A percentile compares a stretch with the other conserved stretches of the same genome.
phyloP scores from a whole-genome alignment of 2,113 vertebrate species.

The Stegastes partitus region DNA sequence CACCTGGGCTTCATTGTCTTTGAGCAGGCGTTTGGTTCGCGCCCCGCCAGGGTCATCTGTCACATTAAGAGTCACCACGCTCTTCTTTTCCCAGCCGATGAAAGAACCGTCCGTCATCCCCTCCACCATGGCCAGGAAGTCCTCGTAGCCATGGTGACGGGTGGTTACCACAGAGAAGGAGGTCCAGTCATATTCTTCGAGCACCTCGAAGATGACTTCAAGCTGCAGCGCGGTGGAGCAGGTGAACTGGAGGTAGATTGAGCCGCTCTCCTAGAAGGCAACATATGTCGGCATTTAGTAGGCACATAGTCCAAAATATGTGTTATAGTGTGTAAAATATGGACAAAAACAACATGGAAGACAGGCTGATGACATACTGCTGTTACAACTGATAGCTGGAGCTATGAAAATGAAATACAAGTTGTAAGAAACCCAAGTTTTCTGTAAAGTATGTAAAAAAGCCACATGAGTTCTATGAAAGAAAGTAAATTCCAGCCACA shows the following conservation, averaged over 20 bases:
- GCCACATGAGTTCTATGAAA: too few species aligned
- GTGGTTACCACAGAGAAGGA: conserved; percentile 94
- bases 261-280: conserved; percentile 89
- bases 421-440: too few species aligned
- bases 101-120: conserved; percentile 93
- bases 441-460: too few species aligned
- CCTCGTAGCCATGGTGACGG: conserved; percentile 92
- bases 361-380: neutral
- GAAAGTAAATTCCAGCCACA: too few species aligned
- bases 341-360: too few species aligned
- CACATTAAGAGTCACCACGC: conserved; percentile 89
- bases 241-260: conserved; percentile 95
- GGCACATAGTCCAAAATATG: too few species aligned
- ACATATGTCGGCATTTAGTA: too few species aligned
- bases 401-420: too few species aligned
- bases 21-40: conserved; percentile 87
- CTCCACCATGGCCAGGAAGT: conserved; percentile 94
- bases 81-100: conserved; percentile 95
- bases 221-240: conserved; percentile 94
- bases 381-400: too few species aligned
- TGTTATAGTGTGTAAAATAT: too few species aligned
- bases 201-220: conserved; percentile 94
- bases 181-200: conserved; percentile 97
- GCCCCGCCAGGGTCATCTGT: conserved; percentile 88
- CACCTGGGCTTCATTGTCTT: conserved; percentile 92